Percentiles rank a stretch among this genome's conserved stretches.
Evolutionary conservation across 2,113 vertebrate genomes (phyloP).

Genomic region (Chloroceryle aenea): DNA sequence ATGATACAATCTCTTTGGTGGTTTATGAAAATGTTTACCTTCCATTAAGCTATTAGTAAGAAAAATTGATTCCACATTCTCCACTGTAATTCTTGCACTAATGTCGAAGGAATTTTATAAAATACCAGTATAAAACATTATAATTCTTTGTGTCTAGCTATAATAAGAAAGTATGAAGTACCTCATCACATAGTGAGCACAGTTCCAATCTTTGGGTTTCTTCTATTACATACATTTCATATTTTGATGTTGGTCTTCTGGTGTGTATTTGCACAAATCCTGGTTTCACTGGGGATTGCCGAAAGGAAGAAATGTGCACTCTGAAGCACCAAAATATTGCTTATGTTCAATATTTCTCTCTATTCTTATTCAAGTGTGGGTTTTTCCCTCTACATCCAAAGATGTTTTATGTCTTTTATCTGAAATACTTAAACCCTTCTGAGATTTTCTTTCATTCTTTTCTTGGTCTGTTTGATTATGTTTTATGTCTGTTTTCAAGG

Average conservation of each 20-base stretch:
- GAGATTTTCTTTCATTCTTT: slow-evolving; percentile 43
- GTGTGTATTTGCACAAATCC: not conserved
- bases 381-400: not conserved
- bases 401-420: slow-evolving; percentile 31
- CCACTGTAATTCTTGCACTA: not conserved
- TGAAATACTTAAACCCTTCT: slow-evolving; percentile 37
- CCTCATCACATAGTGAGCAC: not conserved
- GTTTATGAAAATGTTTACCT: not conserved
- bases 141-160: not conserved
- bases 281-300: not conserved
- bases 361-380: not conserved
- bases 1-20: not conserved
- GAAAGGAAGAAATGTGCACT: not conserved
- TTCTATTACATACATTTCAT: not conserved
- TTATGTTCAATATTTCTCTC: not conserved
- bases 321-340: not conserved
- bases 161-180: not conserved
- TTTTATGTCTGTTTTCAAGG: slow-evolving; percentile 50
- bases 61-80: not conserved
- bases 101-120: not conserved
- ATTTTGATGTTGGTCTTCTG: not conserved
- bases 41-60: not conserved
- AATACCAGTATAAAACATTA: not conserved
- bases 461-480: slow-evolving; percentile 50
- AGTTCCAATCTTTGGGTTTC: not conserved